Evolutionary conservation across 2,113 vertebrate species (phyloP).

Genomic region (Pipa parva): DNA sequence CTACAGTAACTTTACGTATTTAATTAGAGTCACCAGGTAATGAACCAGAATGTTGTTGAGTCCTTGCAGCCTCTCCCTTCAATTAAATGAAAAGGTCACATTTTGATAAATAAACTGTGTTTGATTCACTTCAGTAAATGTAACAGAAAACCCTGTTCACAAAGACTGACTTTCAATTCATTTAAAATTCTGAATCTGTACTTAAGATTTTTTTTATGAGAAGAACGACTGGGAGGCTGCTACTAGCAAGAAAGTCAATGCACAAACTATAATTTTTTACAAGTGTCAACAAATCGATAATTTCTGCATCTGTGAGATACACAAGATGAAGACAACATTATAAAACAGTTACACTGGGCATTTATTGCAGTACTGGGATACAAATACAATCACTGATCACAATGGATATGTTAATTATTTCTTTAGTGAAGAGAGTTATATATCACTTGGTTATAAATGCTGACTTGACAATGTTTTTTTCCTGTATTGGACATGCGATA

Average conservation of each 20-base stretch:
- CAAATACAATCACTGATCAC: conserved; percentile 10
- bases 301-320: conserved; percentile 25
- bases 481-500: not conserved
- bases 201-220: conserved; percentile 12
- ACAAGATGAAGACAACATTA: conserved; percentile 16
- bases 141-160: conserved; percentile 17
- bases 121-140: conserved; percentile 19
- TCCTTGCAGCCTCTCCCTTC: conserved; percentile 1
- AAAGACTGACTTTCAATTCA: conserved; percentile 5
- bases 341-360: conserved; percentile 22
- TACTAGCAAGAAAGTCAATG: conserved; percentile 31
- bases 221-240: conserved; percentile 9
- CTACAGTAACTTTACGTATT: conserved; percentile 14
- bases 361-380: conserved; percentile 22
- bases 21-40: conserved; percentile 27
- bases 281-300: conserved; percentile 29
- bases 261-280: conserved; percentile 30
- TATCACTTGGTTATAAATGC: conserved; percentile 16
- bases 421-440: not conserved
- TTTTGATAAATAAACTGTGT: conserved; percentile 31
- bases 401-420: conserved; percentile 21
- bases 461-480: not conserved
- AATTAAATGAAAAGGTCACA: conserved; percentile 32
- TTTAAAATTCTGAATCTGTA: conserved; percentile 19
- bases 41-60: conserved; percentile 16